phyloP scores from a whole-genome alignment of 2,113 vertebrate species.

The Tragulus kanchil region DNA sequence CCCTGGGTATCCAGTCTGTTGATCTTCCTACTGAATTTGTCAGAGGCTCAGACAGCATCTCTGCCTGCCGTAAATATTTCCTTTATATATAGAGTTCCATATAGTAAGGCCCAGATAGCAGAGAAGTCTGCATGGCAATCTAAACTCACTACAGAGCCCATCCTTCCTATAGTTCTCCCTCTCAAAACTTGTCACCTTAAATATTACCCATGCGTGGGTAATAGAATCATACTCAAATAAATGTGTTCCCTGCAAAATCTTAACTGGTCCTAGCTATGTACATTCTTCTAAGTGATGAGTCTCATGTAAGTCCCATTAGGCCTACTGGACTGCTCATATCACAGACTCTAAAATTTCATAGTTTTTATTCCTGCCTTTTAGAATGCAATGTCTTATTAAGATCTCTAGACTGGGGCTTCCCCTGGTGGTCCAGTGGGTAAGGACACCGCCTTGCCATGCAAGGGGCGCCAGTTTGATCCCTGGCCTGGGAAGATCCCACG shows the following conservation, averaged over 20 bases:
- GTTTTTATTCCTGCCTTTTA: background rate
- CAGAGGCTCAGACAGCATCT: background rate
- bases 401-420: background rate
- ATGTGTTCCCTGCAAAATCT: background rate
- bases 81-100: constrained; percentile 19
- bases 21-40: constrained; percentile 42
- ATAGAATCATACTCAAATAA: background rate
- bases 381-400: background rate
- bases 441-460: no score
- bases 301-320: background rate
- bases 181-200: background rate
- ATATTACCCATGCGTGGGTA: background rate
- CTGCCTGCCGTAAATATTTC: background rate
- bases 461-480: no score
- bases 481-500: no score
- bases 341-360: background rate
- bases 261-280: background rate
- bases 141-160: background rate
- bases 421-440: no score
- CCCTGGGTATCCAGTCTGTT: background rate
- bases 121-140: background rate
- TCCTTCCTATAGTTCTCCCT: background rate
- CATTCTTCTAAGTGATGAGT: background rate
- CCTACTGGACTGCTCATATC: background rate
- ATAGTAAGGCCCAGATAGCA: background rate